Base-by-base conservation (phyloP, 2,888 invertebrate genomes). In the Entomobrya multifasciata region DNA sequence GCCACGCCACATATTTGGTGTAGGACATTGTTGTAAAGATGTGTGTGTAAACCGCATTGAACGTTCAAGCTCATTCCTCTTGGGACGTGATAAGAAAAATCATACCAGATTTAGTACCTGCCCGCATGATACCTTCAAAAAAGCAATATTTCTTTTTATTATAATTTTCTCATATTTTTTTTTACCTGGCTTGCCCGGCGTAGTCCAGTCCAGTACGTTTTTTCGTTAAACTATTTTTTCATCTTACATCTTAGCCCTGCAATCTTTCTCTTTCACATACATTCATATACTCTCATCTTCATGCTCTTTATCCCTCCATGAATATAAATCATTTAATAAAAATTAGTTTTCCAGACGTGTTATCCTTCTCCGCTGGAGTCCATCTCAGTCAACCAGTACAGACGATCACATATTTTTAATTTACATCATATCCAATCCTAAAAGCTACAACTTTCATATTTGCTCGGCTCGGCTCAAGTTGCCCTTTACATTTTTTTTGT, bases 271-370 rank as follows among this genome's bases (percentile, higher is more conserved):
- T 60, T 60, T 60, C 52, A 20, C 13, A 55, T 55, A 20, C 22
- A 20, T 22, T 20, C 22, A 17, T 27, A 47, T 27, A 47, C 22
- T 36, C 65, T 67, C 36, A 67, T 67, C 60, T 36, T 65, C 3
- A n/a, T 30, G 15, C 65, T 65, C 49, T 30, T n/a, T n/a, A 10
- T 74, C 72, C 47, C 72, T 30, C 74, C 70, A 84, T 84, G 83
- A 85, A 85, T 85, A 85, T 85, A 85, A 85, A 85, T 85, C 84
- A 85, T 85, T 85, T 78, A 77, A 78, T 77, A 77, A 85, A 85
- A 85, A 85, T 78, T 85, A 70, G 77, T 85, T 78, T 62, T 85
- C 84, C 84, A 67, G 77, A 77, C 84, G 84, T 85, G 84, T 85
- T 85, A 78, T 70, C 70, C 47, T 41, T 78, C 84, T 57, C 84